Base-by-base conservation (phyloP, 2,113 vertebrate genomes). In the Rhodinocichla rosea region DNA sequence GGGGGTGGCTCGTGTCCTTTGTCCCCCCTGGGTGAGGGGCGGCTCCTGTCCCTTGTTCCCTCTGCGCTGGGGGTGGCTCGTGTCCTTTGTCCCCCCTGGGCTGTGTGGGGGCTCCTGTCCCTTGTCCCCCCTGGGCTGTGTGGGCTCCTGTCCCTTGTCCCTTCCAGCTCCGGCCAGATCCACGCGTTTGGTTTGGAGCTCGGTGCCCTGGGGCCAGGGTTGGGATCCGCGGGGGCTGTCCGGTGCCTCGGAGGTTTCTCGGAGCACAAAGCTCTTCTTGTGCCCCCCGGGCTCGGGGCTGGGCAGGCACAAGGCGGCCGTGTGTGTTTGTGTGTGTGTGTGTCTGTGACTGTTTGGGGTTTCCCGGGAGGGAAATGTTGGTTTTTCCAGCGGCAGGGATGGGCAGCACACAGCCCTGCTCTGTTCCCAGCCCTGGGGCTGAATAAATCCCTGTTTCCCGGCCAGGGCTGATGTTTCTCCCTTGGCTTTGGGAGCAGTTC, bases 381-480 rank as follows among this genome's bases (percentile, higher is more conserved):
- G 86, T 95, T 96, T 96, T 97, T 97, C 96, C 95, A 95, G 81
- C 42, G 67, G 86, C 94, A 57, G 73, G 89, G 91, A 74, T 27
- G 87, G 90, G 93, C 93, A 68, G 64, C 88, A 88, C 95, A 96
- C 82, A 96, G 88, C 82, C 92, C 67, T 3, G 12, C 69, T 73
- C 76, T 96, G 96, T 91, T 96, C 73, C 87, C 76, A 7, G 49
- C 28, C 26, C 0, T 2, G 9, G 37, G 65, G 63, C 87, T 98
- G 67, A 97, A 98, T 90, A 81, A 86, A 56, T 40, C n/a, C 92
- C 96, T 98, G 97, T 97, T 97, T 86, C 78, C 42, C 0, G 7
- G 82, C 81, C 74, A 80, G 90, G 75, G n/a, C 75, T 88, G 88
- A 7, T 27, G 79, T 52, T 84, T 64, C 53, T 62, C 33, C 17